Percentiles rank a stretch among this genome's conserved stretches.
phyloP scores from a whole-genome alignment of 2,797 vertebrate genomes.

The Mus spretus region DNA sequence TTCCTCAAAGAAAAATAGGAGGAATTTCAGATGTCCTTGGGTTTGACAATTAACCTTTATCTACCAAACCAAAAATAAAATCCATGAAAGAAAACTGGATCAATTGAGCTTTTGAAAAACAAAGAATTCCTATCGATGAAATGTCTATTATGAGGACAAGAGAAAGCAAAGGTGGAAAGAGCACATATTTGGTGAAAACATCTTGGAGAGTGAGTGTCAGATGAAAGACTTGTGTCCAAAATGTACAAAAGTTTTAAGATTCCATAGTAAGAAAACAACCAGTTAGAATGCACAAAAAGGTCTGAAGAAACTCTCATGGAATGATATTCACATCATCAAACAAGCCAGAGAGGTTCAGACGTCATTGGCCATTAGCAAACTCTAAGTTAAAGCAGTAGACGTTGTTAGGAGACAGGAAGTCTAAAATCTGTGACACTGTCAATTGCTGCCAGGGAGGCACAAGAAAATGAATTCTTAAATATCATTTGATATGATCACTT shows the following conservation, averaged over 20 bases:
- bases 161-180: constrained; percentile 27
- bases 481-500: not conserved
- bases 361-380: not conserved
- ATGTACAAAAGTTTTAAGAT: constrained; percentile 17
- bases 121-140: constrained; percentile 32
- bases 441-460: not conserved
- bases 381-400: constrained; percentile 22
- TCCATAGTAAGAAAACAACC: not conserved
- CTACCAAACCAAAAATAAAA: constrained; percentile 47
- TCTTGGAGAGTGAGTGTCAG: constrained; percentile 20
- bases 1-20: constrained; percentile 57
- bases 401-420: constrained; percentile 2
- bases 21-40: constrained; percentile 31
- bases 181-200: not conserved
- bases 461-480: constrained; percentile 10
- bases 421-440: not conserved
- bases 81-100: constrained; percentile 17
- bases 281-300: constrained; percentile 6
- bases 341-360: not conserved
- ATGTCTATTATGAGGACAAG: constrained; percentile 36
- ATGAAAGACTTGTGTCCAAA: constrained; percentile 18
- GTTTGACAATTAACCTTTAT: constrained; percentile 56
- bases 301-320: constrained; percentile 8
- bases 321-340: not conserved
- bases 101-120: constrained; percentile 52